phyloP scores from a whole-genome alignment of 1,140 invertebrate species.

The Lysiphlebus fabarum region DNA sequence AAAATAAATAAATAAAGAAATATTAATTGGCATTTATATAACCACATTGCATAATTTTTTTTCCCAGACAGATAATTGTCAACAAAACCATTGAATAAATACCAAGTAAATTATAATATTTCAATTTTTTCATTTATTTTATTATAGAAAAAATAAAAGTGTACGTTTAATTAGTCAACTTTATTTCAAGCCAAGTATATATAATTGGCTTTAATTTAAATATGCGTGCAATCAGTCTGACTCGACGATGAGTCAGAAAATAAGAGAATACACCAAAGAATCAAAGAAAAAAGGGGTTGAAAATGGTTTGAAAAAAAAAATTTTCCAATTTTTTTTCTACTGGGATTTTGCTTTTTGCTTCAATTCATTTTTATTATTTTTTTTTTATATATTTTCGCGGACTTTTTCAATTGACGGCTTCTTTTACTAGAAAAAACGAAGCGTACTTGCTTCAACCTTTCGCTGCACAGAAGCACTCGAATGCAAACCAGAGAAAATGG shows the following conservation, averaged over 20 bases:
- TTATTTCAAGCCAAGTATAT: not conserved
- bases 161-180: constrained; percentile 11
- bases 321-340: constrained; percentile 9
- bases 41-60: no score
- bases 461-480: not conserved
- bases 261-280: not conserved
- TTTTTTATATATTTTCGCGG: constrained; percentile 7
- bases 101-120: no score
- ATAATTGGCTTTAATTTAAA: constrained; percentile 11
- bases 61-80: no score
- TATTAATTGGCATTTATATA: no score
- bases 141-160: not conserved
- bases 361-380: constrained; percentile 9
- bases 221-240: constrained; percentile 9
- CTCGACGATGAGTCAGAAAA: constrained; percentile 6
- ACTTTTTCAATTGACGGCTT: constrained; percentile 6
- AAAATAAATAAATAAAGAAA: no score
- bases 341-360: not conserved
- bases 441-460: not conserved
- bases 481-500: not conserved
- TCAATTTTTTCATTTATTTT: no score
- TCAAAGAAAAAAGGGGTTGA: constrained; percentile 6
- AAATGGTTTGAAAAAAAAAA: constrained; percentile 24
- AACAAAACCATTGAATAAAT: no score
- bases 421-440: not conserved